phyloP scores from a whole-genome alignment of 2,888 invertebrate genomes.

The Ethmia dodecea region DNA sequence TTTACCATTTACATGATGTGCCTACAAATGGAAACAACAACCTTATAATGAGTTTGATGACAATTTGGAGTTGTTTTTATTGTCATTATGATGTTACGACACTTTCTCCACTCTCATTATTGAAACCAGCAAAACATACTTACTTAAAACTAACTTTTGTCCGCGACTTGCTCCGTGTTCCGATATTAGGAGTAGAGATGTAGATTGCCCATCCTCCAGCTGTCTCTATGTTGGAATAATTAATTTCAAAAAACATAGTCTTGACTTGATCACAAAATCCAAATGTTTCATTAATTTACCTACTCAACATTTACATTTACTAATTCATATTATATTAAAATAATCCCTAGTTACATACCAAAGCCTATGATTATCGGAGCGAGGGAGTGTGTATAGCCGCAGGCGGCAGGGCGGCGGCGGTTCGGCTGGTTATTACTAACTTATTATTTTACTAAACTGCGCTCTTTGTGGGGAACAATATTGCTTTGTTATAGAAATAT shows the following conservation, averaged over 20 bases:
- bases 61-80: not conserved
- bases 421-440: constrained; percentile 27
- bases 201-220: no score
- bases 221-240: no score
- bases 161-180: no score
- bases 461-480: constrained; percentile 24
- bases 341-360: constrained; percentile 26
- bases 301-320: no score
- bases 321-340: constrained; percentile 29
- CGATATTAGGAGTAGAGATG: no score
- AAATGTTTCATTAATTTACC: no score
- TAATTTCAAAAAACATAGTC: no score
- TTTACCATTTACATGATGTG: constrained; percentile 9
- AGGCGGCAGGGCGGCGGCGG: constrained; percentile 15
- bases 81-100: no score
- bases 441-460: constrained; percentile 35
- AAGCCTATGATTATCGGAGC: constrained; percentile 41
- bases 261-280: no score
- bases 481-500: constrained; percentile 23
- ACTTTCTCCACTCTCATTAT: no score
- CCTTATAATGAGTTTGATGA: constrained; percentile 9
- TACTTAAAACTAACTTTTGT: no score
- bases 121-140: no score
- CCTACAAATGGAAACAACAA: constrained; percentile 15
- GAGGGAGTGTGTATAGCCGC: constrained; percentile 31